These are phyloP conservation scores for Pachyramphus minor DNA, from an alignment of 2,113 vertebrate species.

Conservation along the genomic window DNA sequence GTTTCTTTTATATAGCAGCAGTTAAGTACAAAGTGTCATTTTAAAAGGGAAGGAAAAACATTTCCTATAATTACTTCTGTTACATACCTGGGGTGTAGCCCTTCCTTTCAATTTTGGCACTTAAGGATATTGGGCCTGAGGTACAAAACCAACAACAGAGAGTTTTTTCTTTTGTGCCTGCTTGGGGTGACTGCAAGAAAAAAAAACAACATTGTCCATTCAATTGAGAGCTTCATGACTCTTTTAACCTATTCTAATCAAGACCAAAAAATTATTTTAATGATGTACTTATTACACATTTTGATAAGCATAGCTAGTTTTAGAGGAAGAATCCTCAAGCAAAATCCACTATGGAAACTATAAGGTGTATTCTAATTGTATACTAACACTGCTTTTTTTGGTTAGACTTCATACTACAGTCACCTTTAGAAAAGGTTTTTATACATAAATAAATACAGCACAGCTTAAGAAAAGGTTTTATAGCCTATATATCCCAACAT, in stretches of 20 bases:
- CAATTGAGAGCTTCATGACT: not conserved
- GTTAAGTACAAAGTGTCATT: not conserved
- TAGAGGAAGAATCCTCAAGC: not conserved
- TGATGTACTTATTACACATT: not conserved
- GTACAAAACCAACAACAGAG: constrained; percentile 99
- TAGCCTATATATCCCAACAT: not conserved
- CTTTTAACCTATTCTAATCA: not conserved
- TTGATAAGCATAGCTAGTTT: not conserved
- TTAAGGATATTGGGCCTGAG: constrained; percentile 99
- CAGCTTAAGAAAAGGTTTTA: not conserved
- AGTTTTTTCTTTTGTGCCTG: constrained; percentile 99
- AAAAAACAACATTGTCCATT: not conserved
- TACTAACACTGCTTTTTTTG: not conserved
- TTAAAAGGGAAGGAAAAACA: not conserved
- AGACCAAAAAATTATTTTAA: not conserved
- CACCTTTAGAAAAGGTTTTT: not conserved
- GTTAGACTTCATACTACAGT: not conserved
- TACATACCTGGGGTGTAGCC: constrained; percentile 96
- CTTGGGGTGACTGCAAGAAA: constrained; percentile 92
- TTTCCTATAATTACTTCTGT: not conserved
- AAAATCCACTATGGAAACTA: not conserved
- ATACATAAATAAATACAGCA: not conserved
- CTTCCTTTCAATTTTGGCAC: constrained; percentile 99
- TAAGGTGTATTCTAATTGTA: not conserved
- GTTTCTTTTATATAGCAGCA: not conserved